A percentile compares a stretch with the other conserved stretches of the same genome.
These are phyloP conservation scores for Tenrec ecaudatus DNA, from an alignment of 2,113 vertebrate species.

Conservation along the genomic window DNA sequence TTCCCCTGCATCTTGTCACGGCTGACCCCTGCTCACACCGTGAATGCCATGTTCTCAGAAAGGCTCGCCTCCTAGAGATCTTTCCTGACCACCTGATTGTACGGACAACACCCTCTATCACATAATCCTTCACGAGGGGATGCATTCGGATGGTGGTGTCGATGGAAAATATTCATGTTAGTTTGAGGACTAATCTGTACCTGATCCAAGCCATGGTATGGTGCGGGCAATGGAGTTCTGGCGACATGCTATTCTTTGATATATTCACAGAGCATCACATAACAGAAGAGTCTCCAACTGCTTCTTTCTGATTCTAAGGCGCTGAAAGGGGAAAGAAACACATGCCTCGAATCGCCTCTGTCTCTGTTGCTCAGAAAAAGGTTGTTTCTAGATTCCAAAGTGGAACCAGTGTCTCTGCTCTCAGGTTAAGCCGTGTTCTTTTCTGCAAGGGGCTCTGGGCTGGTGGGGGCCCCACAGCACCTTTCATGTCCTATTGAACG, in stretches of 20 bases:
- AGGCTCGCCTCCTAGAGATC: no score
- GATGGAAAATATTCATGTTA: no score
- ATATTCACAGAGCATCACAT: not conserved
- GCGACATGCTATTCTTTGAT: not conserved
- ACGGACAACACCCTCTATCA: no score
- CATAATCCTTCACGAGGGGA: no score
- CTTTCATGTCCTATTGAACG: not conserved
- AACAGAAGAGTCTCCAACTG: slow-evolving; percentile 11
- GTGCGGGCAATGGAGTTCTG: not conserved
- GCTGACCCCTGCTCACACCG: no score
- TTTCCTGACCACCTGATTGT: no score
- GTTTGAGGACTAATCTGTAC: no score
- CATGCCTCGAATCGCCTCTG: not conserved
- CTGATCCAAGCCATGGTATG: no score
- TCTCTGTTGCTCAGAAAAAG: no score
- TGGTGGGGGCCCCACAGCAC: not conserved
- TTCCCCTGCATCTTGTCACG: no score
- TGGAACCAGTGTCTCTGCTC: not conserved
- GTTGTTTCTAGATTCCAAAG: not conserved
- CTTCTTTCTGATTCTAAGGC: not conserved
- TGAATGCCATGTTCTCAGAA: no score
- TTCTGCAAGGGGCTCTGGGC: not conserved
- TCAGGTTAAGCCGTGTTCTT: not conserved
- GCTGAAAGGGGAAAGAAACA: not conserved
- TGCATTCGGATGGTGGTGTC: no score